Base-by-base conservation (phyloP, 2,797 vertebrate genomes). In the Poeciliopsis infans region DNA sequence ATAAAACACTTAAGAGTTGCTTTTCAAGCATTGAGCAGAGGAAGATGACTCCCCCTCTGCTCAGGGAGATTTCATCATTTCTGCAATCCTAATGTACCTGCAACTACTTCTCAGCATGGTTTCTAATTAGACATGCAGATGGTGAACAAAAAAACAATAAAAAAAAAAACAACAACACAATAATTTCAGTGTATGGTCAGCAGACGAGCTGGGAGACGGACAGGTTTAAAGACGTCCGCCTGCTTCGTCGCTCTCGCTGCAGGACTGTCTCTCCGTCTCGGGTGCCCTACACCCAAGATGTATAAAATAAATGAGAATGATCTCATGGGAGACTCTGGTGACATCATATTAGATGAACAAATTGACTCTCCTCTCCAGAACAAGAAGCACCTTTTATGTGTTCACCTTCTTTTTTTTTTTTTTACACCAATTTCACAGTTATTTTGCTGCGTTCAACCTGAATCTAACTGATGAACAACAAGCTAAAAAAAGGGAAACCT, bases 261-360 rank as follows among this genome's bases (percentile, higher is more conserved):
- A 69, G 68, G 74, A 81, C 46, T 23, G 79, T 64, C 68, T 76
- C 68, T 72, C 5, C 23, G 79, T 66, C 79, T 76, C 74, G 31
- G 55, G 79, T 81, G 79, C 55, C 45, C 55, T 45, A 81, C 46
- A 72, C 68, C 74, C 79, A 43, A 49, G 12, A 81, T 43, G 45
- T 64, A 61, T 43, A 66, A 76, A 76, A 81, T 76, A 81, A 81
- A 76, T 75, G 74, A 76, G 68, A 81, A 72, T 47, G 28, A 81
- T 70, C 74, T 81, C 79, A 61, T 53, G 79, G 74, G 79, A 81
- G 46, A 69, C n/a, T 76, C 68, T 39, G n/a, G 74, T 43, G 28
- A 76, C 68, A 76, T 80, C 53, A 59, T 70, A 71, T 75, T 70
- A 81, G 46, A 81, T 53, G 79, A 76, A 81, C 74, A 81, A 81